These are phyloP conservation scores for Porites lutea DNA, from an alignment of 64 coral and sea anemone genomes.

Conservation along the genomic window DNA sequence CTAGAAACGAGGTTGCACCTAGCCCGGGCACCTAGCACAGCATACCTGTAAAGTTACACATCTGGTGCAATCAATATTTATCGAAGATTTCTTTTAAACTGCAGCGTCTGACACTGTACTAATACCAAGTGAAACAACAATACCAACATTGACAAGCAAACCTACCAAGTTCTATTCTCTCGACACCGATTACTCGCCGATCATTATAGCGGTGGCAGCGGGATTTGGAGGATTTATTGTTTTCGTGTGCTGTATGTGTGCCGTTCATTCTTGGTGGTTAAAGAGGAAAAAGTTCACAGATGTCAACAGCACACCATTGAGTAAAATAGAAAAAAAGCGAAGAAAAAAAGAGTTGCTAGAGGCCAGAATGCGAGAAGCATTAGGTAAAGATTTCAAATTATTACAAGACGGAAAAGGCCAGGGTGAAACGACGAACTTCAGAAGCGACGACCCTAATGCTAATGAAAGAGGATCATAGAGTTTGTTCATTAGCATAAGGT, in stretches of 20 bases:
- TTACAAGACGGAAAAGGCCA: too few relatives aligned
- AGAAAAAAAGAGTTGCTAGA: slow-evolving; percentile 15
- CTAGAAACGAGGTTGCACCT: too few relatives aligned
- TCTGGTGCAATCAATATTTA: background rate
- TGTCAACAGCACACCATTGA: slow-evolving; percentile 57
- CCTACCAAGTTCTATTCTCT: slow-evolving; percentile 19
- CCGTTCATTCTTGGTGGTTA: slow-evolving; percentile 71
- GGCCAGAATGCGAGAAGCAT: background rate
- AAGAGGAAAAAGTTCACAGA: slow-evolving; percentile 60
- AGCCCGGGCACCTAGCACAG: too few relatives aligned
- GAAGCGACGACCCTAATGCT: too few relatives aligned
- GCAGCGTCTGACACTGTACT: background rate
- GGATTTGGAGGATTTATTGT: slow-evolving; percentile 24
- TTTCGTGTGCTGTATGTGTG: slow-evolving; percentile 66
- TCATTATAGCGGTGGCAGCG: slow-evolving; percentile 49
- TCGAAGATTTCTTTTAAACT: background rate
- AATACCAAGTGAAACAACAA: background rate
- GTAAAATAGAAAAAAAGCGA: slow-evolving; percentile 25
- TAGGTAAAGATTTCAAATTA: background rate
- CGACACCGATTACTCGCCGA: slow-evolving; percentile 55
- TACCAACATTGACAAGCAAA: background rate
- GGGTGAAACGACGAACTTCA: too few relatives aligned
- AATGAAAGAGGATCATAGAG: too few relatives aligned
- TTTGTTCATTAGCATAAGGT: too few relatives aligned
- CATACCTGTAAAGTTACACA: too few relatives aligned